Evolutionary conservation across 2,797 vertebrate genomes (phyloP), one percentile per base, ranked within the genome.

Genomic region (Coracias cyanogaster): DNA sequence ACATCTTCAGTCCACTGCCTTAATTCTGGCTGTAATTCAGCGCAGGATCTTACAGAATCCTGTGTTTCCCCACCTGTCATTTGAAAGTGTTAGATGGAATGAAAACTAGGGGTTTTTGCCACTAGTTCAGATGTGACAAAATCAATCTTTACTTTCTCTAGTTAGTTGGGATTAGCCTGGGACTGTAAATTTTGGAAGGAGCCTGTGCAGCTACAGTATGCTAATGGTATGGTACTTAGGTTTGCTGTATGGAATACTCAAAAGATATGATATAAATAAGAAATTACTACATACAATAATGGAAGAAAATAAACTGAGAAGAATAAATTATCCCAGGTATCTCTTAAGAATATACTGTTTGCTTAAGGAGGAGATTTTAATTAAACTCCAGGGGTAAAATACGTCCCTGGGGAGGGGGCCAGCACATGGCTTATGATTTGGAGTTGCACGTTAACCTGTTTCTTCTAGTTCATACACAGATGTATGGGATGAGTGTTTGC

Each of bases 111-210:
- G 37, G 8, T 8, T 37, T 37, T 37, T 37, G 37, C 37, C 37
- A 37, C 54, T 66, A 48, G 49, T 94, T 92, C 83, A 90, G 45
- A 70, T 70, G 61, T 69, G 58, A 45, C 54, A 82, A 84, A 95
- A 93, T 74, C 82, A 77, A 93, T 95, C 87, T 83, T 96, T 90
- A 70, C 76, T 90, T 94, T 73, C 85, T 78, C 20, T 74, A 78
- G 61, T 93, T 89, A 73, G 24, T 24, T 37, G 7, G 66, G 78
- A 72, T 94, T 93, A 92, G 60, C 20, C 69, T 61, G 60, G 43
- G 79, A 90, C 61, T 69, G 64, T 92, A 91, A 65, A 94, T 93
- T 96, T 95, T 81, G 19, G 51, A 90, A 86, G 41, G 54, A 82
- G 37, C 29, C 77, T 77, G 39, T 79, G 48, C 72, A 93, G 61